Base-by-base conservation (phyloP, 2,888 invertebrate species). In the Epistrophe eligans region DNA sequence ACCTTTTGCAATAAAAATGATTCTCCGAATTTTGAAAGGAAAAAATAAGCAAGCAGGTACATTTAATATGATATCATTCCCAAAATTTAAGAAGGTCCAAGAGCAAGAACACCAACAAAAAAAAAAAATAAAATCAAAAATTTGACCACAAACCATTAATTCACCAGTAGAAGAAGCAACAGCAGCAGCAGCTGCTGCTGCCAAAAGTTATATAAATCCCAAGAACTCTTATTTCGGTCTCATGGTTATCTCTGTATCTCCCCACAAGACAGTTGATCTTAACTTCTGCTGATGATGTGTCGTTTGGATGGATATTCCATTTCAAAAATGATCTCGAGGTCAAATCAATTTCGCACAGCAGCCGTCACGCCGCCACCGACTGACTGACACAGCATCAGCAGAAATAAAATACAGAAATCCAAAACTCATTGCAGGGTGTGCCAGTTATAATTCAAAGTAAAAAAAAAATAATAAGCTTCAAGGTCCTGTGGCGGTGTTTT, bases 261-360 rank as follows among this genome's bases (percentile, higher is more conserved):
- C 1, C 35, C 28, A 3, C 5, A n/a, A 45, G 64, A 64, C 64
- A 64, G 28, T 28, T 15, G 28, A 28, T 17, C 28, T 11, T 15
- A 8, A 28, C 13, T 24, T 4, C 45, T 45, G 11, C 15, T 64
- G 64, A 64, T 64, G 64, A 64, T 64, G 64, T 64, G 35, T 67
- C 67, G 7, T 50, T 67, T 9, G 19, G 50, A 67, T 67, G 66
- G 48, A 48, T 66, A 66, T 66, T 66, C 35, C 35, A 19, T 50
- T 55, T 38, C 52, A 62, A 52, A 52, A 74, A 64, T 32, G 40
- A 3, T 64, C 64, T 55, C 74, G 74, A 76, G 74, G 74, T 64
- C 55, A 76, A 76, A 64, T 64, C 74, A 64, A 55, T 76, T 76
- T 76, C 15, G 11, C 15, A 32, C 55, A 24, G 13, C 52, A 55